A percentile compares a stretch with the other conserved stretches of the same genome.
Conservation (phyloP, 1,140 invertebrate species). For the Drosophila sp. region DNA sequence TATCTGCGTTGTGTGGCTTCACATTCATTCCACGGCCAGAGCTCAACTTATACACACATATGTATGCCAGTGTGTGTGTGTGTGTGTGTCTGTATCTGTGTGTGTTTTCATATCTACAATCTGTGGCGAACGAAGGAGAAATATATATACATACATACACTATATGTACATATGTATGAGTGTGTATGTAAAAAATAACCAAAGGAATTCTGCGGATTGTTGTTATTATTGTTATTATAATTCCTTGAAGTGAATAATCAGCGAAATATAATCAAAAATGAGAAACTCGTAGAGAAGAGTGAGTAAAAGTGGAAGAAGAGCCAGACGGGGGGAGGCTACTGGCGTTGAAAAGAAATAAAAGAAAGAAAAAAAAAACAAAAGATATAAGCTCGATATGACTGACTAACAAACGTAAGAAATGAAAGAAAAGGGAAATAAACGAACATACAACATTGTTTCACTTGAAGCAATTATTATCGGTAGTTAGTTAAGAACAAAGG, state of each 20-base stretch:
- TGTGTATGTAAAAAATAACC: constrained; percentile 54
- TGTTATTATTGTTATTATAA: constrained; percentile 82
- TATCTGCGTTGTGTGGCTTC: constrained; percentile 80
- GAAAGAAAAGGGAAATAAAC: constrained; percentile 34
- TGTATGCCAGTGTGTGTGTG: constrained; percentile 40
- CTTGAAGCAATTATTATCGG: constrained; percentile 64
- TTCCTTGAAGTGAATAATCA: constrained; percentile 81
- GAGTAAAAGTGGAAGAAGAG: constrained; percentile 53
- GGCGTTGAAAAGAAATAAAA: constrained; percentile 39
- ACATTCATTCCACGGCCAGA: constrained; percentile 71
- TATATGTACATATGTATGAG: constrained; percentile 36
- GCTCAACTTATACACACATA: constrained; percentile 33
- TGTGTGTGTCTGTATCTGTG: constrained; percentile 32
- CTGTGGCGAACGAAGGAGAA: constrained; percentile 65
- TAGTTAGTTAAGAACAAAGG: neutral
- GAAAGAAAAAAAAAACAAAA: constrained; percentile 11
- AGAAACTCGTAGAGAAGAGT: constrained; percentile 26
- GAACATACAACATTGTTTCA: constrained; percentile 64
- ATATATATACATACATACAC: constrained; percentile 28
- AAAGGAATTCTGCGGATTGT: constrained; percentile 80
- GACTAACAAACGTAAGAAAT: constrained; percentile 7
- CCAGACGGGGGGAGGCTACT: constrained; percentile 49
- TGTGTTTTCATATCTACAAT: constrained; percentile 72
- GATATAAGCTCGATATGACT: constrained; percentile 19
- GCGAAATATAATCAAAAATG: constrained; percentile 80